Evolutionary conservation across 2,888 invertebrate genomes (phyloP), one percentile per base, ranked within the genome.

Genomic region (Atherix ibis): DNA sequence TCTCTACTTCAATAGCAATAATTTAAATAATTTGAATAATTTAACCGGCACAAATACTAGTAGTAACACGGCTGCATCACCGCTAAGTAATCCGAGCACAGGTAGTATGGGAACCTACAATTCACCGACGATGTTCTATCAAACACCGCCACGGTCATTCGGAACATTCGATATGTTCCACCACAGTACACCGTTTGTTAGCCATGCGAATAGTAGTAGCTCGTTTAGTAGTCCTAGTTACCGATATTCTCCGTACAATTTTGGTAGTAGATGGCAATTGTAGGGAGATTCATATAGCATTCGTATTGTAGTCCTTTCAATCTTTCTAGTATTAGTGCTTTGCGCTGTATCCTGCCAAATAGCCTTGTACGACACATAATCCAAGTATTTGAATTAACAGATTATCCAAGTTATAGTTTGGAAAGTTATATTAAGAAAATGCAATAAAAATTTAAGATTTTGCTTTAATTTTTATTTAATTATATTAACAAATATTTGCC

Each of bases 161-260:
- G 57, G 56, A 45, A 57, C 57, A 46, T 40, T 40, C 30, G 59
- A 59, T 51, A 58, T 60, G 56, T 60, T 59, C 50, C 60, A 60
- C 40, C 60, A 60, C 45, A 59, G 58, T 44, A 59, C 58, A 27
- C 58, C 58, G 38, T 59, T 59, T 38, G 60, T 58, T 34, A 54
- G 56, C 36, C 52, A 54, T 31, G 52, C 54, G 34, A 48, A 50
- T 38, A 50, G 50, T 47, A 49, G 51, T 38, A 51, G 48, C 38
- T 49, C 56, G 36, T 59, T 57, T 38, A 54, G 56, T 48, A 60
- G 57, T 44, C 58, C 59, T 48, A 58, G 49, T 38, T 61, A 58
- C 51, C 54, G 58, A 49, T 61, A 59, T 43, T 60, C 61, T 43
- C 59, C 61, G 18, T 61, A 60, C 43, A 53, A 51, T 44, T 52